Evolutionary conservation across 2,113 vertebrate species (phyloP).

Genomic region (Chrysemys picta): DNA sequence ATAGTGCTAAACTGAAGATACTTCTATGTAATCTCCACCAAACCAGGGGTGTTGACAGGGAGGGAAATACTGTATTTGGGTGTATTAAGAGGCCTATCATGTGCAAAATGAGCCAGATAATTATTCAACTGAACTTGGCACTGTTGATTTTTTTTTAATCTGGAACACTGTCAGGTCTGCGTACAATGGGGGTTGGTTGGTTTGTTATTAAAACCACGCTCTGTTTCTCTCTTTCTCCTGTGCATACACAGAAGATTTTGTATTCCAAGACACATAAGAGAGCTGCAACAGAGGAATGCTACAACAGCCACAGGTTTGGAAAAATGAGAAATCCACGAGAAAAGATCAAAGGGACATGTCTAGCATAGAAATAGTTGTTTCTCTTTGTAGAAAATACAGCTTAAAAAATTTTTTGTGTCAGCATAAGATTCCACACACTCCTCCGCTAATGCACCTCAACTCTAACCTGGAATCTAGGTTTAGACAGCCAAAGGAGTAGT

Average conservation of each 20-base stretch:
- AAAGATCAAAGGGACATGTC: neutral
- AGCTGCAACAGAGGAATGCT: neutral
- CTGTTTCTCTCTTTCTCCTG: neutral
- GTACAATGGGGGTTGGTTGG: neutral
- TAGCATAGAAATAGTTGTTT: neutral
- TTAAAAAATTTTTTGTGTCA: neutral
- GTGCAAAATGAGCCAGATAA: neutral
- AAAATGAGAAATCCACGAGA: neutral
- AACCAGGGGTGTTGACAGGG: neutral
- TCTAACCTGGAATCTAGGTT: neutral
- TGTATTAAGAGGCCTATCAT: neutral
- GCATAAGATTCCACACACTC: neutral
- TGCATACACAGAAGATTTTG: neutral
- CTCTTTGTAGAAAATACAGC: neutral
- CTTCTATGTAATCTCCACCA: neutral
- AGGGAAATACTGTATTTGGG: neutral
- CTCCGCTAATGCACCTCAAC: neutral
- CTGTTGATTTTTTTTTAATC: neutral
- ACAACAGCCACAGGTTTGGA: neutral
- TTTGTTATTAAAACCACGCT: neutral
- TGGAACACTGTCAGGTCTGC: neutral
- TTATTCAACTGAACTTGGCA: neutral
- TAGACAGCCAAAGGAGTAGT: neutral
- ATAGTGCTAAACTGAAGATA: neutral
- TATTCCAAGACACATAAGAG: neutral